Evolutionary conservation across 1,140 invertebrate genomes (phyloP).

Genomic region (Bombus fervidus): DNA sequence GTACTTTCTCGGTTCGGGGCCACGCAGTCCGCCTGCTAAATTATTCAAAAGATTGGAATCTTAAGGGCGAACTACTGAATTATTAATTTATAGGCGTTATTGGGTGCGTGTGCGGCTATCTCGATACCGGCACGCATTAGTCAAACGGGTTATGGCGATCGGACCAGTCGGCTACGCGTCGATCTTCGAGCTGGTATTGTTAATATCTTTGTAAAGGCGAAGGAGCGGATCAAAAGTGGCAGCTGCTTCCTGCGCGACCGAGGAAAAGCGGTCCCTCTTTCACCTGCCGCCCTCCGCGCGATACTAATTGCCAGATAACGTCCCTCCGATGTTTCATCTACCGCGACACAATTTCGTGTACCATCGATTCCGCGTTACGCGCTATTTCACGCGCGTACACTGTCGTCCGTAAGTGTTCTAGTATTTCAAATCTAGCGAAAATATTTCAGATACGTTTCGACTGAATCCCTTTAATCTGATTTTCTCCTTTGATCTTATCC

Average conservation of each 20-base stretch:
- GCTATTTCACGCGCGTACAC: background rate
- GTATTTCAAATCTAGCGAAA: too few relatives aligned
- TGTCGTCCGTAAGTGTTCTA: too few relatives aligned
- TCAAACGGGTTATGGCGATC: background rate
- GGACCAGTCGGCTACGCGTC: background rate
- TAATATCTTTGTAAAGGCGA: constrained; percentile 21
- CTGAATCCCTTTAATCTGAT: too few relatives aligned
- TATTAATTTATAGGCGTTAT: constrained; percentile 45
- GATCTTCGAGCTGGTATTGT: background rate
- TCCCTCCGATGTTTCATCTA: constrained; percentile 54
- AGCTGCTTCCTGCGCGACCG: constrained; percentile 8
- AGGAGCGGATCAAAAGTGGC: background rate
- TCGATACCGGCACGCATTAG: constrained; percentile 10
- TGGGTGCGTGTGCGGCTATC: constrained; percentile 27
- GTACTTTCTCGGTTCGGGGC: background rate
- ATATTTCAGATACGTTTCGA: too few relatives aligned
- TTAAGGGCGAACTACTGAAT: constrained; percentile 37
- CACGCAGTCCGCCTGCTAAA: constrained; percentile 14
- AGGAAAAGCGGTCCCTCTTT: constrained; percentile 19
- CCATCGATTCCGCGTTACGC: background rate
- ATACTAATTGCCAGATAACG: constrained; percentile 70
- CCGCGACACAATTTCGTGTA: constrained; percentile 6
- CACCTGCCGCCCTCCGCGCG: constrained; percentile 42
- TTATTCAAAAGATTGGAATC: constrained; percentile 35
- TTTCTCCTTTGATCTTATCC: too few relatives aligned